phyloP scores from a whole-genome alignment of 2,888 invertebrate genomes.

The Zootermopsis nevadensis region DNA sequence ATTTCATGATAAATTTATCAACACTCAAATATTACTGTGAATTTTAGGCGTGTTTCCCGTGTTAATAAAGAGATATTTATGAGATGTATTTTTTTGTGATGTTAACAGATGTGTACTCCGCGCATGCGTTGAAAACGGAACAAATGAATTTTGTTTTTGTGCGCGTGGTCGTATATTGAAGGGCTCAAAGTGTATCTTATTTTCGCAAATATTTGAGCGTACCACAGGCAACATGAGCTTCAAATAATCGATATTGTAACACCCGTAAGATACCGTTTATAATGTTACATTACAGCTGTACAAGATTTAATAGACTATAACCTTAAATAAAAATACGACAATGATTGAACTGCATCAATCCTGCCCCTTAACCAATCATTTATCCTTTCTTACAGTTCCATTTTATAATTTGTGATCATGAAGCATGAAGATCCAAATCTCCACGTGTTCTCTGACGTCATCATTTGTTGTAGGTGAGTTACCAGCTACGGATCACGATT shows the following conservation, averaged over 20 bases:
- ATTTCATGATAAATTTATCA: neutral
- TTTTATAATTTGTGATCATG: too few relatives aligned
- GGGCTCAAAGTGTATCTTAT: constrained; percentile 37
- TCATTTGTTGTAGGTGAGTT: too few relatives aligned
- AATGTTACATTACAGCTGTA: constrained; percentile 50
- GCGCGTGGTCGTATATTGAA: neutral
- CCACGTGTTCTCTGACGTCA: too few relatives aligned
- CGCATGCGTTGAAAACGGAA: constrained; percentile 20
- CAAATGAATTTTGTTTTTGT: constrained; percentile 22
- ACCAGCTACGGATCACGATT: too few relatives aligned
- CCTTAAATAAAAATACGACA: constrained; percentile 44
- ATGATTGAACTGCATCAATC: neutral
- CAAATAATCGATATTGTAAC: constrained; percentile 31
- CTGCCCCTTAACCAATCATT: too few relatives aligned
- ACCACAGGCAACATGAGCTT: constrained; percentile 17
- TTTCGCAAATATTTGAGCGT: constrained; percentile 13
- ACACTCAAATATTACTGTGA: neutral
- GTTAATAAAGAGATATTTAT: constrained; percentile 7
- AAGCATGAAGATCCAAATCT: too few relatives aligned
- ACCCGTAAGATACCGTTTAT: constrained; percentile 47
- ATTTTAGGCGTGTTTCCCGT: constrained; percentile 2
- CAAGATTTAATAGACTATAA: constrained; percentile 43
- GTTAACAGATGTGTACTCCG: constrained; percentile 26
- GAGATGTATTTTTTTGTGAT: constrained; percentile 43
- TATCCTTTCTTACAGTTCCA: too few relatives aligned